phyloP scores from a whole-genome alignment of 23 tunicate genomes.

The Ascidia mentula region DNA sequence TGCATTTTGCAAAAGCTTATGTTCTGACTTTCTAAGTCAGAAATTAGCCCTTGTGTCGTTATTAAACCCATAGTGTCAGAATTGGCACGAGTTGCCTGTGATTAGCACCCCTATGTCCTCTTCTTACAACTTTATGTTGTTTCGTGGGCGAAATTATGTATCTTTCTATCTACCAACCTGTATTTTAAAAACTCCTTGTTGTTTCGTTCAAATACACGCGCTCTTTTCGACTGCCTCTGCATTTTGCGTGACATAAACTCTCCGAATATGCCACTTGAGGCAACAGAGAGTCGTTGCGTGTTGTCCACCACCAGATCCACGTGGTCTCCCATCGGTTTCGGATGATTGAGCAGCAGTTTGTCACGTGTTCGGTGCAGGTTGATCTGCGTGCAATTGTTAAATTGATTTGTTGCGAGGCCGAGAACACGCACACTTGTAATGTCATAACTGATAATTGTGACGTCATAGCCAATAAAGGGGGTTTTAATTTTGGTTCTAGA shows the following conservation, averaged over 20 bases:
- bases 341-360: slow-evolving; percentile 6
- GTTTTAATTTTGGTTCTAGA: no score
- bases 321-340: slow-evolving; percentile 26
- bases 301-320: slow-evolving; percentile 36
- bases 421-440: no score
- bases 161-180: background rate
- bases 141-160: background rate
- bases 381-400: background rate
- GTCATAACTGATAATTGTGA: no score
- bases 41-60: no score
- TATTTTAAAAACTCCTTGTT: slow-evolving; percentile 17
- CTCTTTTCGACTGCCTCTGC: slow-evolving; percentile 5
- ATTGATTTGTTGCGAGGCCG: background rate
- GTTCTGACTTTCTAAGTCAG: no score
- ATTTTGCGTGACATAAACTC: slow-evolving; percentile 13
- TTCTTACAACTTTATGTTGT: no score
- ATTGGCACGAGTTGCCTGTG: no score
- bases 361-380: slow-evolving; percentile 23
- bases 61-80: no score
- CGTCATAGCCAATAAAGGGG: no score
- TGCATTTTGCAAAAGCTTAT: no score
- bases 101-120: no score
- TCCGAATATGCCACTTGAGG: slow-evolving; percentile 31
- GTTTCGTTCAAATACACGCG: background rate
- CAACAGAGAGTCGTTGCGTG: slow-evolving; percentile 10